A percentile compares a stretch with the other conserved stretches of the same genome.
phyloP scores from a whole-genome alignment of 2,113 vertebrate genomes.

The Manacus vitellinus region DNA sequence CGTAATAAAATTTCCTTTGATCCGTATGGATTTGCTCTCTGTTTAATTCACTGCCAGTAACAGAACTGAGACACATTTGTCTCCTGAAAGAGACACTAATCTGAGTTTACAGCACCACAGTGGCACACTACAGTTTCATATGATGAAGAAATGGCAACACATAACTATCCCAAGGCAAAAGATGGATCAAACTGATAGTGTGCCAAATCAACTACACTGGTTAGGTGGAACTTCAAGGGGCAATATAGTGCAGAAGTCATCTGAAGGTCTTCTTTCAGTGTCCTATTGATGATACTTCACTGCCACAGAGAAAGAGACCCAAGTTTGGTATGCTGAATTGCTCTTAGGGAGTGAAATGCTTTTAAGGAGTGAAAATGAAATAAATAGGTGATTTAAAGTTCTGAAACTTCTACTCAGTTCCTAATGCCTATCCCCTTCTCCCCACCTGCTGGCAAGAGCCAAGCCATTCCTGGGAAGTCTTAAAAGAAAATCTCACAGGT shows the following conservation, averaged over 20 bases:
- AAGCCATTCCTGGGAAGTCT: not conserved
- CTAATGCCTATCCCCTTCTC: not conserved
- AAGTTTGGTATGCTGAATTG: fast-evolving
- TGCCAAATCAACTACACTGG: not conserved
- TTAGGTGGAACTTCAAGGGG: not conserved
- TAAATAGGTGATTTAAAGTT: not conserved
- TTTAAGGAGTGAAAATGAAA: not conserved
- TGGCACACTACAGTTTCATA: fast-evolving
- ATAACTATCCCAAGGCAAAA: not conserved
- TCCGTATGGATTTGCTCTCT: not conserved
- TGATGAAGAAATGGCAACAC: not conserved
- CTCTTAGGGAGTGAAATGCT: not conserved
- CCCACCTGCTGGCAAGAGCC: not conserved
- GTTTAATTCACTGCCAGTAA: not conserved
- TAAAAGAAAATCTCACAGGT: not conserved
- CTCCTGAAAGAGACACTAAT: not conserved
- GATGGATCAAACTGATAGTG: not conserved
- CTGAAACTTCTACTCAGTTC: not conserved
- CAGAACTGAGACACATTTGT: not conserved
- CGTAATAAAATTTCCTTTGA: not conserved
- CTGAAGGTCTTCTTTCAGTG: not conserved
- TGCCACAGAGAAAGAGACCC: not conserved
- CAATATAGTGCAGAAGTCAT: not conserved
- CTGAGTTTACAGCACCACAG: not conserved
- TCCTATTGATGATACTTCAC: not conserved